A percentile compares a stretch with the other conserved stretches of the same genome.
phyloP scores from a whole-genome alignment of 1,140 invertebrate genomes.

The Apis dorsata region DNA sequence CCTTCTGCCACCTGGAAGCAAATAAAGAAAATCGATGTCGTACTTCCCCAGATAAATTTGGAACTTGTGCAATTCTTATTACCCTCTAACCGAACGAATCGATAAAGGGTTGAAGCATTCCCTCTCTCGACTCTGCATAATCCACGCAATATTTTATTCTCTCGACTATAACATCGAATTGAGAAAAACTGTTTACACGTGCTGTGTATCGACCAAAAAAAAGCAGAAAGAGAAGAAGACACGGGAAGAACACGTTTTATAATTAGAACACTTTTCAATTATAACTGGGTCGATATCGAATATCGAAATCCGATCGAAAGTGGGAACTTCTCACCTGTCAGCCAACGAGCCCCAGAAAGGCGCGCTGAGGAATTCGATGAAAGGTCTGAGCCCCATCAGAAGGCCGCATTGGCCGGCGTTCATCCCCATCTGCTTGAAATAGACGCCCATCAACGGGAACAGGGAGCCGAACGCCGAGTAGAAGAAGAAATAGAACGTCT shows the following conservation, averaged over 20 bases:
- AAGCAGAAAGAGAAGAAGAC: no score
- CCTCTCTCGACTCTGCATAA: neutral
- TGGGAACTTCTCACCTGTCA: conserved; percentile 85
- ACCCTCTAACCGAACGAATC: no score
- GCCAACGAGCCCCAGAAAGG: conserved; percentile 98
- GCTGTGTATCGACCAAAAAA: no score
- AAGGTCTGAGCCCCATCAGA: conserved; percentile 94
- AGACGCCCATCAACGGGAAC: conserved; percentile 98
- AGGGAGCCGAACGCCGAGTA: conserved; percentile 99
- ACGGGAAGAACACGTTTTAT: no score
- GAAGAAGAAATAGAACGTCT: conserved; percentile 99
- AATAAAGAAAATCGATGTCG: neutral
- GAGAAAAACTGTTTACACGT: neutral
- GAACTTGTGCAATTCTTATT: no score
- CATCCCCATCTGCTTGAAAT: conserved; percentile 99
- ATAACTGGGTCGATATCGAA: no score
- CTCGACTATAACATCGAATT: neutral
- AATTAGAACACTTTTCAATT: no score
- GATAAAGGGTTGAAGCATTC: neutral
- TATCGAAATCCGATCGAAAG: no score
- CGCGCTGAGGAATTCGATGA: conserved; percentile 98
- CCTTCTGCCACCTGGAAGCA: conserved; percentile 87
- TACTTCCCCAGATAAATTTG: neutral
- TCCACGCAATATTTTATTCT: conserved; percentile 18
- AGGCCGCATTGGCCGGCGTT: conserved; percentile 96